Evolutionary conservation across 1,140 invertebrate genomes (phyloP), one percentile per base, ranked within the genome.

Genomic region (Galendromus occidentalis): DNA sequence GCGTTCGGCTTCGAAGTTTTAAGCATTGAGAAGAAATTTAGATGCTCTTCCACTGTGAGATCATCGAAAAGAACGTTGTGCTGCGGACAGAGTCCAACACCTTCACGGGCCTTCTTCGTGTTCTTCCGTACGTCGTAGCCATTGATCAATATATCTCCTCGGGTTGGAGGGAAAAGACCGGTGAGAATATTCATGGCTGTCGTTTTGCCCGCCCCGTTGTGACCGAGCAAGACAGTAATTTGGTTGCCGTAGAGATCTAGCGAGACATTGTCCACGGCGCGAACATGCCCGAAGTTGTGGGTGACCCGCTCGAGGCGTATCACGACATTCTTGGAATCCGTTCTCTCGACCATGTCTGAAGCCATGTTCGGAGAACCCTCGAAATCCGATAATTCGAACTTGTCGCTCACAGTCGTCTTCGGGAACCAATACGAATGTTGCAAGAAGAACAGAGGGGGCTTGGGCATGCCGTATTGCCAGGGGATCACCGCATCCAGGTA

Each of bases 201-300:
- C 25, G 78, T 80, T 71, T 82, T 82, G 44, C 81, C 81, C 65
- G 80, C 81, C 20, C 81, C 81, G 71, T 82, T 82, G 68, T 81
- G 80, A 4, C 81, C 81, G 1, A 82, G 73, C 0, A 82, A 71
- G 0, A 78, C 75, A 12, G 80, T 80, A 14, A 82, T 77, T 71
- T 82, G 79, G 1, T 79, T 79, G 45, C 77, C 76, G 68, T 83
- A 81, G 7, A 87, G 78, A 70, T 86, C 83, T 29, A 86, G 72
- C 22, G 78, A 84, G 1, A 90, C 79, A 68, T 85, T 80, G 63
- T 85, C 81, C 0, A 89, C 82, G 0, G 84, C 90, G 6, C 51
- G 51, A 22, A 25, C 14, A 14, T 17, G 22, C 4, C 51, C 51
- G 33, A 59, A 59, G 2, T 33, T 18, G 33, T 59, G 51, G 17